Evolutionary conservation across 2,113 vertebrate species (phyloP).

Genomic region (Orycteropus afer): DNA sequence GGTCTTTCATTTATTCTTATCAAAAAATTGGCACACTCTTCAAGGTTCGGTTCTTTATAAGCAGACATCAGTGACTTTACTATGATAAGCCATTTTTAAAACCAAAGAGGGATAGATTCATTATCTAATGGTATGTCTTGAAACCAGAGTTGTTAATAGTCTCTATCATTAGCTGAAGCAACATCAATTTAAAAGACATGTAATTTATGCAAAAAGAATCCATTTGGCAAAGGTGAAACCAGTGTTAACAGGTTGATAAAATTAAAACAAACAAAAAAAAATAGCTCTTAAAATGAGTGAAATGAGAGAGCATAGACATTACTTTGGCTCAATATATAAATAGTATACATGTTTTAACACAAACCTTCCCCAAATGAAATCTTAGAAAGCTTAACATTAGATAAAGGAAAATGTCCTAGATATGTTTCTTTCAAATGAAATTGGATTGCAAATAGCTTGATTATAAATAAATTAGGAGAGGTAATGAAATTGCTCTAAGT

Average conservation of each 20-base stretch:
- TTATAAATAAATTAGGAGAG: conserved; percentile 64
- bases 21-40: background rate
- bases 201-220: conserved; percentile 49
- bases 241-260: conserved; percentile 52
- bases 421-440: conserved; percentile 62
- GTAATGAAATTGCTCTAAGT: conserved; percentile 42
- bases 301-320: background rate
- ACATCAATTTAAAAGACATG: conserved; percentile 61
- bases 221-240: conserved; percentile 57
- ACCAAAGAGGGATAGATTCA: background rate
- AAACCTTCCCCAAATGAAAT: background rate
- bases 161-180: conserved; percentile 51
- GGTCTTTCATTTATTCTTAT: background rate
- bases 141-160: conserved; percentile 39
- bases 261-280: conserved; percentile 58
- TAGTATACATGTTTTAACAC: background rate
- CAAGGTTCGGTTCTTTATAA: background rate
- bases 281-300: conserved; percentile 46
- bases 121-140: conserved; percentile 59
- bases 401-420: background rate
- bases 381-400: background rate
- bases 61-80: background rate
- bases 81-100: conserved; percentile 17
- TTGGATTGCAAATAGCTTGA: conserved; percentile 43
- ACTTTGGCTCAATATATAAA: background rate